Conservation (phyloP, 1,140 invertebrate genomes). For the Onthophagus taurus region DNA sequence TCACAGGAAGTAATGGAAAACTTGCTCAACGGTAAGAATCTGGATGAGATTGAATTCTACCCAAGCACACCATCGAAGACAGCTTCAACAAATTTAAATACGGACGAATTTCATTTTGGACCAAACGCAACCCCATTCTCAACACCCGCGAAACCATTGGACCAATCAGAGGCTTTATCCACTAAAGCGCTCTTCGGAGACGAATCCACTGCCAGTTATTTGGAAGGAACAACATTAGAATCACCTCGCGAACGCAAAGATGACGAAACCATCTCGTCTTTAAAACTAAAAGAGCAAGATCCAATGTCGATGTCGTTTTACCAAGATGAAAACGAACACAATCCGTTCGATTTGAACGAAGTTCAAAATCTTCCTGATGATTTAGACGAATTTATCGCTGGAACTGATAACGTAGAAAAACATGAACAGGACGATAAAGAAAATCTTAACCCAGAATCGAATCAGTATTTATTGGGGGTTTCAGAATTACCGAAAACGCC, state of each 20-base stretch:
- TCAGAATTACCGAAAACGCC: slow-evolving; percentile 15
- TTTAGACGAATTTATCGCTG: slow-evolving; percentile 44
- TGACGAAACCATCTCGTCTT: background rate
- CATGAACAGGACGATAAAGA: slow-evolving; percentile 20
- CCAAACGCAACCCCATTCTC: slow-evolving; percentile 27
- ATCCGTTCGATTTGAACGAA: slow-evolving; percentile 51
- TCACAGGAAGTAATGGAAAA: slow-evolving; percentile 30
- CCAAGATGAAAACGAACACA: slow-evolving; percentile 46
- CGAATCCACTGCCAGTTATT: slow-evolving; percentile 33
- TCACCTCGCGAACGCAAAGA: background rate
- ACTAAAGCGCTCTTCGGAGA: slow-evolving; percentile 44
- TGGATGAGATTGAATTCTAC: slow-evolving; percentile 35
- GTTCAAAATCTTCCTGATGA: slow-evolving; percentile 51
- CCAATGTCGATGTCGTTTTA: slow-evolving; percentile 62
- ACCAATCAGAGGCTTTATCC: slow-evolving; percentile 42
- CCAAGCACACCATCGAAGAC: slow-evolving; percentile 22
- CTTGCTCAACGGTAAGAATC: slow-evolving; percentile 33
- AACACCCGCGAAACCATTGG: slow-evolving; percentile 30
- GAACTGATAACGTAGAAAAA: slow-evolving; percentile 36
- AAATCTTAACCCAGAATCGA: slow-evolving; percentile 5
- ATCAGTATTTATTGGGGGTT: background rate
- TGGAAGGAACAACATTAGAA: slow-evolving; percentile 9
- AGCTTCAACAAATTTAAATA: too few species aligned
- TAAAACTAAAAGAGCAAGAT: slow-evolving; percentile 44
- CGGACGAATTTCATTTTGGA: slow-evolving; percentile 35